phyloP scores from a whole-genome alignment of 2,888 invertebrate species.

The Campaea margaritaria region DNA sequence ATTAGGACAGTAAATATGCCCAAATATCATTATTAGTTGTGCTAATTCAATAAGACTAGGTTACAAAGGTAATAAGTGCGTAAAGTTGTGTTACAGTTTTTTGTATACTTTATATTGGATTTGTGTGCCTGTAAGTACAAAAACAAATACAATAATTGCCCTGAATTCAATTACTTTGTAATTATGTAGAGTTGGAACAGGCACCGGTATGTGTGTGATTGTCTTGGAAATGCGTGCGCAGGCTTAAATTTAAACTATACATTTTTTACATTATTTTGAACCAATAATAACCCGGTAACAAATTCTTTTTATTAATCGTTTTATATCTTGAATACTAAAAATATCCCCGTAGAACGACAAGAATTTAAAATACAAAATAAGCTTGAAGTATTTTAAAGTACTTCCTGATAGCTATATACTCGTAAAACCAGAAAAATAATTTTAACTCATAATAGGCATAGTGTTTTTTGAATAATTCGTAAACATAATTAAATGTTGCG shows the following conservation, averaged over 20 bases:
- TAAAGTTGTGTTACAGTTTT: slow-evolving; percentile 5
- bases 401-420: too few species aligned
- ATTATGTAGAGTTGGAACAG: neutral
- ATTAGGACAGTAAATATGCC: slow-evolving; percentile 11
- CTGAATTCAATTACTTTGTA: slow-evolving; percentile 6
- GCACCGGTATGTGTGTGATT: slow-evolving; percentile 5
- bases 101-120: neutral
- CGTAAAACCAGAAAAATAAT: too few species aligned
- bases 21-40: slow-evolving; percentile 8
- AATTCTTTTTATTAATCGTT: neutral
- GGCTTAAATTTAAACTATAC: neutral
- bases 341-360: too few species aligned
- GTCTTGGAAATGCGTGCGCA: slow-evolving; percentile 5
- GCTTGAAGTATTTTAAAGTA: too few species aligned
- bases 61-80: slow-evolving; percentile 14
- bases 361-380: too few species aligned
- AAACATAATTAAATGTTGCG: too few species aligned
- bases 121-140: slow-evolving; percentile 16
- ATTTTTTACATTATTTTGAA: neutral
- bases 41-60: slow-evolving; percentile 30
- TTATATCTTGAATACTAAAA: too few species aligned
- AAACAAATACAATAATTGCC: slow-evolving; percentile 1
- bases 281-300: neutral
- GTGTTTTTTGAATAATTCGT: too few species aligned
- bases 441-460: too few species aligned